Conservation (phyloP, 2,797 vertebrate genomes). For the Podarcis lilfordi region DNA sequence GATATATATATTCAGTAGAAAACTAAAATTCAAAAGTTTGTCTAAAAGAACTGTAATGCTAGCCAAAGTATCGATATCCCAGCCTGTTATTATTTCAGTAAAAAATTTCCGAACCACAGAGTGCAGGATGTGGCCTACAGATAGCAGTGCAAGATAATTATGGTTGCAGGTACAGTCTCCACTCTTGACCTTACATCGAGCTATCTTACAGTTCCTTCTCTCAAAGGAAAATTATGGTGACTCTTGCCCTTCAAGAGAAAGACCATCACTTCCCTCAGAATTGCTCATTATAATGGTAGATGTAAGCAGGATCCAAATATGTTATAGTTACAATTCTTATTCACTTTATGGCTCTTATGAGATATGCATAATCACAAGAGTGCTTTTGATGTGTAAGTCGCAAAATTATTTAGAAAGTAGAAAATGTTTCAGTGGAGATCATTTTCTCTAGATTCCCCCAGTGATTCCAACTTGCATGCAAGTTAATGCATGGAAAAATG, state of each 20-base stretch:
- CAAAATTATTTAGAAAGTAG: slow-evolving; percentile 2
- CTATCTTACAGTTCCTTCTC: not conserved
- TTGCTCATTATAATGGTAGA: not conserved
- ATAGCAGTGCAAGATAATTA: not conserved
- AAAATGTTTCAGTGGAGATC: slow-evolving; percentile 20
- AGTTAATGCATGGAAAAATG: not conserved
- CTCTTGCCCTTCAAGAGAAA: not conserved
- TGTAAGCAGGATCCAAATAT: slow-evolving; percentile 6
- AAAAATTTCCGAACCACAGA: not conserved
- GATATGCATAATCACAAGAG: not conserved
- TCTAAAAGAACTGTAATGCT: not conserved
- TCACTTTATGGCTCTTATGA: not conserved
- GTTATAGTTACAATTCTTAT: not conserved
- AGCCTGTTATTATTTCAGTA: not conserved
- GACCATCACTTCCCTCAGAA: not conserved
- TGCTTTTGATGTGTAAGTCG: not conserved
- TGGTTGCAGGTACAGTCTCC: not conserved
- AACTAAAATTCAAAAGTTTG: not conserved
- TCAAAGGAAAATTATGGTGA: not conserved
- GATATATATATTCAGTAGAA: not conserved
- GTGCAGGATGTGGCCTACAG: not conserved
- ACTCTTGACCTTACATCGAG: slow-evolving; percentile 10
- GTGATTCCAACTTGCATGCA: not conserved
- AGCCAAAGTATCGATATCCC: not conserved
- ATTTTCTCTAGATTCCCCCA: not conserved